Evolutionary conservation across 2,797 vertebrate species (phyloP), one percentile per base, ranked within the genome.

Genomic region (Leptodactylus fallax): DNA sequence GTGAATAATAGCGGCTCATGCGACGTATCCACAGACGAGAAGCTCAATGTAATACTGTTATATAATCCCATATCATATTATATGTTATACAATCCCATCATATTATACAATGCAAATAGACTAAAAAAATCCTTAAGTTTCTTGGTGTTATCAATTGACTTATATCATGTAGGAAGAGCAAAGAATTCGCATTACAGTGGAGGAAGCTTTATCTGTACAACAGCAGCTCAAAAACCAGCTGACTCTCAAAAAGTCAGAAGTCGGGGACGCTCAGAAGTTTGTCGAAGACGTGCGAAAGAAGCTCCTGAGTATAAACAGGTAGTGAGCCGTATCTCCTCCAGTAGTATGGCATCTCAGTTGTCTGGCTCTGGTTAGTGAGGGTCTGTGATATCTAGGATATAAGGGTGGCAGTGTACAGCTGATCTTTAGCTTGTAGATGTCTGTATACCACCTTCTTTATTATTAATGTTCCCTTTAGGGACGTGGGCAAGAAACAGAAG

Each of bases 241-340:
- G 89, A 90, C 86, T 51, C 88, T 87, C 13, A 97, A 96, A 92
- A 97, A 94, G 65, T 90, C 91, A 36, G 90, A 93, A n/a, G 81
- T 94, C 71, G 81, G 90, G 12, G 90, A 95, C 87, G 90, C 90
- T 65, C 97, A 97, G 87, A 93, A 90, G 69, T 94, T 96, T 83
- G 90, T 96, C 87, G 96, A 98, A 82, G 96, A 96, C 90, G 94
- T 93, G 69, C 93, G 92, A 80, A 95, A 92, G 90, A 92, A 3
- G 0, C 83, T 97, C 25, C 89, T 96, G 87, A 93, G 91, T 79
- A 89, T 93, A 83, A 96, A 95, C 85, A 98, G 94, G 98, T 98
- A 95, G 94, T 76, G 45, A 49, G 9, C 17, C 17, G 7, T 12
- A 12, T 2, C 72, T 21, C 72, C 72, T 21, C 72, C 17, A 19